Evolutionary conservation across 2,113 vertebrate genomes (phyloP), one percentile per base, ranked within the genome.

Genomic region (Apaloderma vittatum): DNA sequence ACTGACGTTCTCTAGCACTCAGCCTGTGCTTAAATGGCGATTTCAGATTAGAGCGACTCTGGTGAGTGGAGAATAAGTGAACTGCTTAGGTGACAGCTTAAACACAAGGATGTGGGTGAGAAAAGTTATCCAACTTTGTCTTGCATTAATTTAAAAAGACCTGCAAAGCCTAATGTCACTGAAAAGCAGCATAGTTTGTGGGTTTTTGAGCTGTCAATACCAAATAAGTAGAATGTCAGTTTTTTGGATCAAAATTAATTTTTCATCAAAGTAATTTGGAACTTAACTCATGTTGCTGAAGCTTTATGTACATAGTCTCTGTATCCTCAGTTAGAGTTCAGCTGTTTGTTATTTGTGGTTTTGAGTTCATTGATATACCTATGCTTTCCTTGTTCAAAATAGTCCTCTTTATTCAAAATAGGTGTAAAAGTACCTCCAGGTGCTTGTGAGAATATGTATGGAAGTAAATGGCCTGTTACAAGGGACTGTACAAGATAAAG

Each of bases 21-120:
- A 3, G 20, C 11, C 22, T 37, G 37, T 37, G 27, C 36, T 43
- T 7, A 12, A 63, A 57, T 13, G 9, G 9, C 7, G 0, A 1
- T 20, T 15, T 89, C 21, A n/a, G 65, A 8, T 46, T 34, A 26
- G 26, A 3, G 3, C 43, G 40, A 34, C 18, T 72, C 8, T 75
- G 46, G 24, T 30, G 10, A 46, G 9, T 11, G 9, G 34, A 67
- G 26, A 30, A 22, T 0, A 2, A 36, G 13, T 9, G n/a, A 90
- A 7, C 52, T 90, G 43, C 19, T n/a, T 23, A 3, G 24, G 15
- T 79, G 26, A 27, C 43, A 48, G 16, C 32, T 67, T 45, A 40
- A 58, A 22, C 29, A 55, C 27, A 19, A 30, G 54, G 6, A 30
- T 73, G 19, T 4, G 0, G 7, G 19, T 68, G 30, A 58, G 49